Conservation (phyloP, 1,140 invertebrate genomes). For the Camponotus floridanus region DNA sequence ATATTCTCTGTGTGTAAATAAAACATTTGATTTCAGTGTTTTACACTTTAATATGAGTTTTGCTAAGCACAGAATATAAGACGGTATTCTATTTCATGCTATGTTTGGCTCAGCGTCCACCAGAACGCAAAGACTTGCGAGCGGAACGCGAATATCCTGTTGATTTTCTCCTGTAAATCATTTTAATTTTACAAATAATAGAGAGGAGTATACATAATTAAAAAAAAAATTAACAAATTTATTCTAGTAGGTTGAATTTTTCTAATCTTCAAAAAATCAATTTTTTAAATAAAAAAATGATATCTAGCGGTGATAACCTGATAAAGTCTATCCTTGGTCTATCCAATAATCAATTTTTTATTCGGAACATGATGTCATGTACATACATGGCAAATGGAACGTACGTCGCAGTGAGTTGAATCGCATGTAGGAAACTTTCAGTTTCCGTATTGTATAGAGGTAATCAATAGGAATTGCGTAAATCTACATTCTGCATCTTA, state of each 20-base stretch:
- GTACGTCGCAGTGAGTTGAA: slow-evolving; percentile 22
- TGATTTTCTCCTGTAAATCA: background rate
- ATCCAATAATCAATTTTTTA: slow-evolving; percentile 53
- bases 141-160: slow-evolving; percentile 1
- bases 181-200: background rate
- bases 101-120: slow-evolving; percentile 37
- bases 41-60: slow-evolving; percentile 3
- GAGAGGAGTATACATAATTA: background rate
- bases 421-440: slow-evolving; percentile 33
- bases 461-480: background rate
- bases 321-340: slow-evolving; percentile 37
- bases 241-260: background rate
- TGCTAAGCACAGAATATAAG: background rate
- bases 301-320: background rate
- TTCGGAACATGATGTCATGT: slow-evolving; percentile 59
- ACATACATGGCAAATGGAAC: slow-evolving; percentile 54
- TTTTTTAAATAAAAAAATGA: background rate
- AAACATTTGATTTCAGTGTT: background rate
- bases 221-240: background rate
- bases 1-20: background rate
- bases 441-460: slow-evolving; percentile 20
- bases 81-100: slow-evolving; percentile 40
- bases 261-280: background rate
- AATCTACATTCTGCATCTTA: background rate
- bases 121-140: slow-evolving; percentile 13